Conservation (phyloP, 2,113 vertebrate genomes). For the Mugil cephalus region DNA sequence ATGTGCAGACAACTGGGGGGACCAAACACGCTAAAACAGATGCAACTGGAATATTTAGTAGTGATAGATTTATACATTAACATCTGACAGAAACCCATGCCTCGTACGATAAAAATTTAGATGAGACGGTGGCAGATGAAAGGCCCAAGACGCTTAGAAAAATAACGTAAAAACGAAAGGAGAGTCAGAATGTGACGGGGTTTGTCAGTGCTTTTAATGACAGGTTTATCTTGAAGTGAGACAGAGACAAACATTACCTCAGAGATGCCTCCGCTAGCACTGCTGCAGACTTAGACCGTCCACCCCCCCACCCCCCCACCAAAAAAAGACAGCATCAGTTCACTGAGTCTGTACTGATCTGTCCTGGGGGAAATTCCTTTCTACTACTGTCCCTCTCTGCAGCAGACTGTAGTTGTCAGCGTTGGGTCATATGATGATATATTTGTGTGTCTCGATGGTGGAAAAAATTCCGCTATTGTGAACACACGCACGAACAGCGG, state of each 20-base stretch:
- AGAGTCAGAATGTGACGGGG: slow-evolving; percentile 58
- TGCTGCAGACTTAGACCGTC: slow-evolving; percentile 58
- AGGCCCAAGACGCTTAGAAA: not conserved
- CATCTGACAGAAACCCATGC: slow-evolving; percentile 3
- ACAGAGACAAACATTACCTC: slow-evolving; percentile 79
- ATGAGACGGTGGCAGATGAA: not conserved
- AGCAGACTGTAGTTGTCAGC: slow-evolving; percentile 76
- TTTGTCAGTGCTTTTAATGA: slow-evolving; percentile 62
- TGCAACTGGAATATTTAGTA: not conserved
- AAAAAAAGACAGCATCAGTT: slow-evolving; percentile 64
- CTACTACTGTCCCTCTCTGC: slow-evolving; percentile 71
- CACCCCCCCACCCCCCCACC: slow-evolving; percentile 7
- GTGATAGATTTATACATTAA: slow-evolving; percentile 10
- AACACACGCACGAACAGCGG: slow-evolving; percentile 53
- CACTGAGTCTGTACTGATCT: slow-evolving; percentile 69
- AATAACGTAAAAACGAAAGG: slow-evolving; percentile 52
- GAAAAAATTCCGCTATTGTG: slow-evolving; percentile 67
- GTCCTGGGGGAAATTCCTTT: slow-evolving; percentile 80
- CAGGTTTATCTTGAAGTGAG: slow-evolving; percentile 74
- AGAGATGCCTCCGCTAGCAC: slow-evolving; percentile 57
- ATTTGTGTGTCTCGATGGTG: slow-evolving; percentile 69
- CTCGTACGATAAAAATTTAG: not conserved
- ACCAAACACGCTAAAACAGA: slow-evolving; percentile 10
- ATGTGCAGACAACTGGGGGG: slow-evolving; percentile 3
- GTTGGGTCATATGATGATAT: slow-evolving; percentile 74